Conservation (phyloP, 2,113 vertebrate species). For the Petaurus breviceps region DNA sequence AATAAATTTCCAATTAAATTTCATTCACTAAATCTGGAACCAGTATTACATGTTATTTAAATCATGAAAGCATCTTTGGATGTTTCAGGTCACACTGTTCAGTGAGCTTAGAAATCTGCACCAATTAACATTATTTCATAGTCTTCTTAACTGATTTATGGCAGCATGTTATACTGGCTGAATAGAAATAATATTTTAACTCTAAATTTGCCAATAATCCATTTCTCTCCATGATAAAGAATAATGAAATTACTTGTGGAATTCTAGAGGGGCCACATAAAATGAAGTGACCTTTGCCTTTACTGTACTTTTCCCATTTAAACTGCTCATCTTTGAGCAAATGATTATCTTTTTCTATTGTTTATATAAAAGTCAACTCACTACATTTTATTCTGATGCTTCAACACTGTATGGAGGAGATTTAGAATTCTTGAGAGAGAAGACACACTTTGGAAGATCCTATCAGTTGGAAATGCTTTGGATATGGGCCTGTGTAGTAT, state of each 20-base stretch:
- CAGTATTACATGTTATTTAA: constrained; percentile 46
- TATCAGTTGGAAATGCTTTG: too few species aligned
- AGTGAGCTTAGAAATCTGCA: constrained; percentile 39
- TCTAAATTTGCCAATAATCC: constrained; percentile 46
- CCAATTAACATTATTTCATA: constrained; percentile 46
- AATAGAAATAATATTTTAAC: not conserved
- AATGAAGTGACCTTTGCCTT: not conserved
- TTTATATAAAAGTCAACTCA: too few species aligned
- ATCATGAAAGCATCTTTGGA: constrained; percentile 38
- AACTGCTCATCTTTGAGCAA: not conserved
- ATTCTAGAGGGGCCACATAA: constrained; percentile 1
- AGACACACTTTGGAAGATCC: too few species aligned
- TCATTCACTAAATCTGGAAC: constrained; percentile 39
- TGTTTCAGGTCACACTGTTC: constrained; percentile 48
- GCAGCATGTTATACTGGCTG: constrained; percentile 38
- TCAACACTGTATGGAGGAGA: too few species aligned
- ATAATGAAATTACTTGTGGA: constrained; percentile 44
- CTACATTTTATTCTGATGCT: too few species aligned
- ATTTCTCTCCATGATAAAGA: constrained; percentile 18
- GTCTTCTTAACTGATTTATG: constrained; percentile 37
- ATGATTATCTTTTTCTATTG: not conserved
- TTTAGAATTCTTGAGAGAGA: too few species aligned
- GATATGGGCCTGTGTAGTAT: too few species aligned
- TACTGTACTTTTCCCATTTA: not conserved
- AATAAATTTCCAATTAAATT: constrained; percentile 44